Evolutionary conservation across 2,113 vertebrate species (phyloP).

Genomic region (Crotalus helleri): DNA sequence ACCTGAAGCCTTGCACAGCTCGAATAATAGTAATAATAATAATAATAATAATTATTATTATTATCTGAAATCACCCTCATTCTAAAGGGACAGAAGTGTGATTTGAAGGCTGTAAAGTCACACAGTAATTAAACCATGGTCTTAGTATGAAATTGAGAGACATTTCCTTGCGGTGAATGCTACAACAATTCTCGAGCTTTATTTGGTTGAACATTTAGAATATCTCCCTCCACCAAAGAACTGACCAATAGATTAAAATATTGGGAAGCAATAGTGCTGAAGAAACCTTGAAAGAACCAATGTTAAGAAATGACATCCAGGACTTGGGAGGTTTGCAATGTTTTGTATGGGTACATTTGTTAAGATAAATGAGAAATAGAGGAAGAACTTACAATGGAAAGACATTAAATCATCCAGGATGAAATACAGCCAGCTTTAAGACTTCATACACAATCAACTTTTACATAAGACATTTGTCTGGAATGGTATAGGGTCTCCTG

Average conservation of each 20-base stretch:
- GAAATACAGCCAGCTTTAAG: constrained; percentile 52
- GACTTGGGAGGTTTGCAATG: constrained; percentile 41
- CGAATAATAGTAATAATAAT: neutral
- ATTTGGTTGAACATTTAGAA: neutral
- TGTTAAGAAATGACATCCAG: constrained; percentile 40
- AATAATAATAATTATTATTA: neutral
- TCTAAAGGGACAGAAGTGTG: neutral
- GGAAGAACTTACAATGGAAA: constrained; percentile 53
- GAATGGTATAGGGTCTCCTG: neutral
- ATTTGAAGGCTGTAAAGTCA: neutral
- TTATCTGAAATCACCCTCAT: no score
- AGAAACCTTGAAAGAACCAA: constrained; percentile 37
- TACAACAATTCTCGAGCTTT: neutral
- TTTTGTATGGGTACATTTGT: constrained; percentile 62
- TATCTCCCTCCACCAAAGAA: constrained; percentile 12
- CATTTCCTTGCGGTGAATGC: neutral
- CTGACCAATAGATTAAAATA: constrained; percentile 29
- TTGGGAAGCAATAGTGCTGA: constrained; percentile 43
- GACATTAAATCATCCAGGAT: constrained; percentile 59
- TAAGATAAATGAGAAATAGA: constrained; percentile 55
- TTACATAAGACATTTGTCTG: constrained; percentile 30
- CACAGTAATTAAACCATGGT: neutral
- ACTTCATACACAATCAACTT: constrained; percentile 38
- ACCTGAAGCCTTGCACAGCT: neutral
- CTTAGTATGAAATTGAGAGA: neutral